Conservation (phyloP, 2,888 invertebrate genomes). For the Lymantria monacha region DNA sequence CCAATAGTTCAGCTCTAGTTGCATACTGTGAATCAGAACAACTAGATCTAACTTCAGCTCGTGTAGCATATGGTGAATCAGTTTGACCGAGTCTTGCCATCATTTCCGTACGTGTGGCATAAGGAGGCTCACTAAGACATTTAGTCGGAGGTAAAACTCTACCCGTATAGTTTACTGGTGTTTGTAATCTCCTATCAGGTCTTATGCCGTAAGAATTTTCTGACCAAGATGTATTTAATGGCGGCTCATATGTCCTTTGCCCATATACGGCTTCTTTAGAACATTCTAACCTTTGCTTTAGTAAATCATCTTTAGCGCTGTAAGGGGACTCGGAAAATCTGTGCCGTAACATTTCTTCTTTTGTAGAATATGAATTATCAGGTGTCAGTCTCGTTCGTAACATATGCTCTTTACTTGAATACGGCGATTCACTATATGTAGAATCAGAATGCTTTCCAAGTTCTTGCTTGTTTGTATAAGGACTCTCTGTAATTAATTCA, state of each 20-base stretch:
- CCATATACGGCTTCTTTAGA: constrained; percentile 70
- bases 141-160: constrained; percentile 70
- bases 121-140: constrained; percentile 77
- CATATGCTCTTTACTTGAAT: constrained; percentile 75
- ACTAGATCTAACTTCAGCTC: constrained; percentile 70
- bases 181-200: constrained; percentile 69
- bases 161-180: constrained; percentile 65
- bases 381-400: constrained; percentile 60
- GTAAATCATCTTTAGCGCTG: constrained; percentile 74
- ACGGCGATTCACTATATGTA: constrained; percentile 66
- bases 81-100: constrained; percentile 62
- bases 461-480: constrained; percentile 56
- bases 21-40: constrained; percentile 68
- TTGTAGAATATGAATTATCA: constrained; percentile 73
- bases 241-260: constrained; percentile 74
- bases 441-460: constrained; percentile 60
- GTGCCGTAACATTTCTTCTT: constrained; percentile 78
- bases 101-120: constrained; percentile 72
- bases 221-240: constrained; percentile 65
- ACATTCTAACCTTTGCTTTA: constrained; percentile 69
- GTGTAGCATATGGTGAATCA: constrained; percentile 65
- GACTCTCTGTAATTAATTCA: constrained; percentile 46
- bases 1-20: constrained; percentile 54
- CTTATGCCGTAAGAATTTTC: constrained; percentile 67
- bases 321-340: constrained; percentile 78